Base-by-base conservation (phyloP, 2,888 invertebrate genomes). In the Eretmocerus hayati region DNA sequence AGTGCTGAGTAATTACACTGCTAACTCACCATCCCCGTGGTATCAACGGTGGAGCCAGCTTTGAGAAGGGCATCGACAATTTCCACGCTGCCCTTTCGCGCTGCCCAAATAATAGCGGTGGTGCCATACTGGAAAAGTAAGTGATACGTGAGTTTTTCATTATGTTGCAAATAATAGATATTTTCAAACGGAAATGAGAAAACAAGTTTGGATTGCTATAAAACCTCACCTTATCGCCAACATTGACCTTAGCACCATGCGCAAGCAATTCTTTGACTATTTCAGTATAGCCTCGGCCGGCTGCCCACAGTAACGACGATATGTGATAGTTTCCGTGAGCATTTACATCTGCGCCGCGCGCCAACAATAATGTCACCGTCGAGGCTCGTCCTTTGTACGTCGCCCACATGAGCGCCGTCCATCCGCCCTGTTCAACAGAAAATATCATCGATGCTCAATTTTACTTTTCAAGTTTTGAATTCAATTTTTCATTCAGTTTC, bases 361-460 rank as follows among this genome's bases (percentile, higher is more conserved):
- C 87, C 56, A 97, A 72, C 36, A 97, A 75, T 46, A 86, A 67
- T 31, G 80, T 77, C 31, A 87, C 93, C 52, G 89, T 80, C 31
- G 87, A 82, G 23, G 82, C 80, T 58, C 83, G 80, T 6, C 91
- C 95, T 71, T 95, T 93, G 75, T 99, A 99, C 8, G 91, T 83
- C 0, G 94, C 91, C 97, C 97, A 99, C 87, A 97, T 92, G 46
- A 99, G 78, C 0, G 96, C 81, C 4, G 94, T 89, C 97, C 97
- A 99, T 31, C 92, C 93, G 58, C 94, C 94, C 93, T 93, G 72
- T 8, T 40, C 18, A 43, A n/a, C n/a, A n/a, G n/a, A n/a, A n/a
- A n/a, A n/a, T n/a, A n/a, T n/a, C n/a, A n/a, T n/a, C n/a, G n/a
- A n/a, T n/a, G n/a, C n/a, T n/a, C n/a, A n/a, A n/a, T n/a, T n/a